Evolutionary conservation across 2,113 vertebrate species (phyloP).

Genomic region (Petrocephalus zakoni): DNA sequence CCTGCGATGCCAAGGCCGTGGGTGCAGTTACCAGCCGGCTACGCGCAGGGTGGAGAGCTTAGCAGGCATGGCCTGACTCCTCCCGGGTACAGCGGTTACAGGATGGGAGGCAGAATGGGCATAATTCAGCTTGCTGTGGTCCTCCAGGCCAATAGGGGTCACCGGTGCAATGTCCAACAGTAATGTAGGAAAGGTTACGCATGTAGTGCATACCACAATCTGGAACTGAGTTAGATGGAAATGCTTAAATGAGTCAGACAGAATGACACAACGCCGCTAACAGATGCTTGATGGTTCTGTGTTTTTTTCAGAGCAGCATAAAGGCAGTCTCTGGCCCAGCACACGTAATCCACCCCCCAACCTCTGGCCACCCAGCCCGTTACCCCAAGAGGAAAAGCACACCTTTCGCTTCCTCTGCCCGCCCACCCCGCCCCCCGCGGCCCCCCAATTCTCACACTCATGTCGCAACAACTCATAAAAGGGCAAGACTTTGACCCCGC

Average conservation of each 20-base stretch:
- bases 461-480: conserved; percentile 70
- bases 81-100: neutral
- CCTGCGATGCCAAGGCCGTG: neutral
- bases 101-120: neutral
- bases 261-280: conserved; percentile 29
- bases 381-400: conserved; percentile 59
- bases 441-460: conserved; percentile 54
- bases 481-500: conserved; percentile 64
- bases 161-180: conserved; percentile 15
- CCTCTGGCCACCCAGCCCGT: conserved; percentile 60
- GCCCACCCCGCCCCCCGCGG: conserved; percentile 31
- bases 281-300: conserved; percentile 42
- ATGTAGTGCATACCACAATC: neutral
- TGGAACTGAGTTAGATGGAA: neutral
- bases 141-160: neutral
- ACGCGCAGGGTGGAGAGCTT: neutral
- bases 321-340: neutral
- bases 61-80: neutral
- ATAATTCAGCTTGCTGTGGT: neutral
- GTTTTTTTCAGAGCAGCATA: conserved; percentile 47
- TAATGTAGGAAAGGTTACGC: conserved; percentile 18
- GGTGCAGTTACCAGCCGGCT: neutral
- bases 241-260: conserved; percentile 26
- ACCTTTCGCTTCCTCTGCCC: conserved; percentile 57
- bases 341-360: conserved; percentile 31